A percentile compares a stretch with the other conserved stretches of the same genome.
Conservation (phyloP, 2,888 invertebrate genomes). For the Nycteola revayana region DNA sequence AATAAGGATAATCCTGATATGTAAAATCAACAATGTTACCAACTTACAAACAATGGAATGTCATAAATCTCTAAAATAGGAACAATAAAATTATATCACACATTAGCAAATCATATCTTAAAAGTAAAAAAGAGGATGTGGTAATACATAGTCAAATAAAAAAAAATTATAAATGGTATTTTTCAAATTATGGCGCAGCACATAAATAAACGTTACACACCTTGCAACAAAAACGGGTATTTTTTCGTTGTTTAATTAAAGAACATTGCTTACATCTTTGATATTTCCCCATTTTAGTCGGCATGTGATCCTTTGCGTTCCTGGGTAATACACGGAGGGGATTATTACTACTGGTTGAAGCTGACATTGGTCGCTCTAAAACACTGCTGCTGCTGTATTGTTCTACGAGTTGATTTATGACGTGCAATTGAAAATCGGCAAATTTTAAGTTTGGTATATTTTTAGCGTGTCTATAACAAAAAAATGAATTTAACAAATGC, state of each 20-base stretch:
- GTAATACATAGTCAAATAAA: too few relatives aligned
- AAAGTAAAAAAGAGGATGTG: too few relatives aligned
- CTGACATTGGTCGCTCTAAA: constrained; percentile 3
- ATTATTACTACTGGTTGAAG: constrained; percentile 9
- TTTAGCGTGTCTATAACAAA: constrained; percentile 7
- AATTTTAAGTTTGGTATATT: constrained; percentile 11
- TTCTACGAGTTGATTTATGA: constrained; percentile 16
- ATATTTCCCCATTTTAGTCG: constrained; percentile 11
- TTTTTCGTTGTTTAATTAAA: constrained; percentile 11
- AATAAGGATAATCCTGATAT: constrained; percentile 8
- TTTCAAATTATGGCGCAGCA: constrained; percentile 11
- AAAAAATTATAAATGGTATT: constrained; percentile 12
- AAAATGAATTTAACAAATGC: constrained; percentile 13
- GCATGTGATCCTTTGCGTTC: constrained; percentile 13
- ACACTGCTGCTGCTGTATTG: constrained; percentile 9
- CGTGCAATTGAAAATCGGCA: constrained; percentile 9
- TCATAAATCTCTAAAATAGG: constrained; percentile 8
- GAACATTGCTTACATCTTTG: constrained; percentile 15
- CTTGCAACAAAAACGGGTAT: constrained; percentile 14
- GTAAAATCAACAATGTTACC: constrained; percentile 7
- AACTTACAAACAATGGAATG: constrained; percentile 7
- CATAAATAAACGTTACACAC: constrained; percentile 19
- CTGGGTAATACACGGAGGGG: constrained; percentile 11
- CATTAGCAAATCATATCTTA: constrained; percentile 10
- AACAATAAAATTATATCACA: constrained; percentile 8